Percentiles rank a stretch among this genome's conserved stretches.
These are phyloP conservation scores for Leptodactylus fuscus DNA, from an alignment of 2,113 vertebrate genomes.

Conservation along the genomic window DNA sequence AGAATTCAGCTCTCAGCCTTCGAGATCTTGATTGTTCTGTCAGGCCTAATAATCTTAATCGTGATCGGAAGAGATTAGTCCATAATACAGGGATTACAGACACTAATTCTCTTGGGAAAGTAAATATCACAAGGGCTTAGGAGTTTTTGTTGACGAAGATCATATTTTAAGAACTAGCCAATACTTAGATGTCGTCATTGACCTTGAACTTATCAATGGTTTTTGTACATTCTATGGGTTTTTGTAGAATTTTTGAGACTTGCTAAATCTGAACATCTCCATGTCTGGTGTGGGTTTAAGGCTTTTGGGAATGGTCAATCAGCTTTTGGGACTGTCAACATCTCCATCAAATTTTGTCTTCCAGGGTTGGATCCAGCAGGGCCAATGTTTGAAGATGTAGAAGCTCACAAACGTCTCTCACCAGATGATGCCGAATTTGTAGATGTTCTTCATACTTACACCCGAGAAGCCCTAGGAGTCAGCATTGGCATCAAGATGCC, in stretches of 20 bases:
- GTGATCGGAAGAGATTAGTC: neutral
- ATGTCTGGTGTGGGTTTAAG: no score
- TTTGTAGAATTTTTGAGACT: no score
- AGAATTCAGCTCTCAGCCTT: neutral
- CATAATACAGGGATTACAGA: neutral
- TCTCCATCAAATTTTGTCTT: neutral
- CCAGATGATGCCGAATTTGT: slow-evolving; percentile 94
- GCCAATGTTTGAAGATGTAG: slow-evolving; percentile 92
- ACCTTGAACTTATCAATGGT: neutral
- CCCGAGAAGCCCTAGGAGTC: slow-evolving; percentile 85
- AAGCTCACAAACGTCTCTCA: slow-evolving; percentile 83
- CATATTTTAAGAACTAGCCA: no score
- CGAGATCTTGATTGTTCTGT: neutral
- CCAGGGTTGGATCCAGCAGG: slow-evolving; percentile 94
- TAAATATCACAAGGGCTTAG: neutral
- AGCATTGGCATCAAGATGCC: slow-evolving; percentile 97
- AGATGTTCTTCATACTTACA: slow-evolving; percentile 95
- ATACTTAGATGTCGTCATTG: neutral
- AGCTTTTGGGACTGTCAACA: neutral
- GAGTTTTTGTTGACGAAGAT: neutral
- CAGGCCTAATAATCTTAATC: neutral
- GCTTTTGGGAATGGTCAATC: no score
- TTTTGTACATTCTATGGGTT: neutral
- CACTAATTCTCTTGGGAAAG: neutral
- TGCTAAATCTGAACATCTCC: no score